Evolutionary conservation across 2,113 vertebrate species (phyloP), one percentile per base, ranked within the genome.

Genomic region (Lophius piscatorius): DNA sequence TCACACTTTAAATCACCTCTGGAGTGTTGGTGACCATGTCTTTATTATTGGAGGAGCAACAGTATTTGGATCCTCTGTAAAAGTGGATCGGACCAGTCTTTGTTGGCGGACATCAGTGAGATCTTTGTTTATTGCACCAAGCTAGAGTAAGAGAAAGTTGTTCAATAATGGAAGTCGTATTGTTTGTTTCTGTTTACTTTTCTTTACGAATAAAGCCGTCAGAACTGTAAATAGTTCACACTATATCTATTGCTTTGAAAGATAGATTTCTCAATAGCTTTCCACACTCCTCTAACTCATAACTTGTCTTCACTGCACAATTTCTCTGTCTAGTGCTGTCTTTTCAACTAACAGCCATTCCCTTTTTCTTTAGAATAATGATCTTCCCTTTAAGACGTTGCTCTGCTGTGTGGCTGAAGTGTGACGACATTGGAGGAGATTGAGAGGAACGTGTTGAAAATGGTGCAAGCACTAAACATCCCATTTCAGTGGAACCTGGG

Each of bases 321-420:
- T n/a, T 24, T 31, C 40, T 12, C 12, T 28, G 49, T 65, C 40
- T 16, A 11, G 44, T 69, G 42, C 44, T 61, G 71, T 78, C 74
- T 39, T 1, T 73, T 40, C 82, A 84, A 73, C 76, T 87, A 70
- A 71, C 81, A 80, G 58, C 55, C 49, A 77, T 87, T 80, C 76
- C 57, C 76, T 57, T 64, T 67, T 83, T 85, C 81, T 78, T 73
- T 87, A 69, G 70, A 58, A 70, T 61, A 39, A 52, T 62, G 70
- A 73, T 83, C 80, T 78, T 35, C 18, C 59, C 49, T 80, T 58
- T 83, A 70, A 74, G 74, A 63, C 56, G 64, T 75, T 65, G 67
- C 51, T 38, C 62, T 56, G n/a, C 51, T 38, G 64, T 56, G n/a
- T 26, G 56, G 41, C 52, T 21, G 31, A 18, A 67, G 41, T 45